Base-by-base conservation (phyloP, 1,140 invertebrate species). In the Rhyzopertha dominica region DNA sequence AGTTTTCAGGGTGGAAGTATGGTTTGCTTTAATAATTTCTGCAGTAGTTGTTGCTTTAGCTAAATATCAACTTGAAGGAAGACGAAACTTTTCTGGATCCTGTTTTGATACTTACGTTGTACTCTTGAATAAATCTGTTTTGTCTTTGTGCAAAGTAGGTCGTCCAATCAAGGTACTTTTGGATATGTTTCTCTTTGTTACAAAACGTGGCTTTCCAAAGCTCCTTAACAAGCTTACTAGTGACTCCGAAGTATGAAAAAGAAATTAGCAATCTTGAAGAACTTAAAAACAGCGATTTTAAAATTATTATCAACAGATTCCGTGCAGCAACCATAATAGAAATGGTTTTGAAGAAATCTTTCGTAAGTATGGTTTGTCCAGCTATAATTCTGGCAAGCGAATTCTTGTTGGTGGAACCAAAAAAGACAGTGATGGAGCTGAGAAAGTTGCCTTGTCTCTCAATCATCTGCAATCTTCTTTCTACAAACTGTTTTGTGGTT, bases 251-350 rank as follows among this genome's bases (percentile, higher is more conserved):
- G 8, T 14, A 30, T 2, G 3, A 16, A n/a, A 10, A 34, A 7
- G n/a, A 43, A 8, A 43, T 43, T 24, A 24, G 7, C 10, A 43
- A 30, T 2, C 34, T 43, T 43, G 10, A 19, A 22, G 28, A 43
- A 30, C 16, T 43, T n/a, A 19, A 31, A 13, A 4, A 43, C 8
- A 43, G 30, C 30, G 35, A 35, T 16, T 16, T 43, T 14, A 22
- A 30, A 2, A 43, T 43, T 25, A 30, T 43, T 30, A 32, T 35
- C 14, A 16, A 14, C n/a, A 23, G 7, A 17, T 25, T 24, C 8
- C 28, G 28, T 19, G 41, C 41, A 12, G 18, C 17, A 9, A 40
- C 13, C 12, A 29, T 40, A 19, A 28, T 40, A 3, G 38, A 26
- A 13, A 40, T 28, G 5, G 18, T 40, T 13, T 12, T 19, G 16